Base-by-base conservation (phyloP, 37 sponge, comb jelly and placozoan genomes). In the Cladorhizidae sp. region DNA sequence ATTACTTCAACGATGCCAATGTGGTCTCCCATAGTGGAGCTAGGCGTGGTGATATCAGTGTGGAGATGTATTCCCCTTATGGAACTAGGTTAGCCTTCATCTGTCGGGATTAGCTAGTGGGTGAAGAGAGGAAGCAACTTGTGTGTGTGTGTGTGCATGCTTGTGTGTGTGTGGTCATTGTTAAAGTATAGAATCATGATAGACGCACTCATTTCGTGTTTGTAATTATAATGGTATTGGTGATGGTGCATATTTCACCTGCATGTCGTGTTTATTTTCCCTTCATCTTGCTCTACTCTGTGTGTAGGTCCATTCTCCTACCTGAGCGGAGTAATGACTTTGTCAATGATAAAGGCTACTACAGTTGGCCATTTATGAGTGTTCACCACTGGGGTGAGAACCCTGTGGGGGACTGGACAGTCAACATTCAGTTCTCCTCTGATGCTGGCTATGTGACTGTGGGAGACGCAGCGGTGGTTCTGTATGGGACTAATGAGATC, bases 351-450 rank as follows among this genome's bases (percentile, higher is more conserved):
- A 71, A 87, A 36, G 90, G 80, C 35, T 89, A 88, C 72, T 21
- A 68, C 23, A 43, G 58, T 39, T 95, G 96, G 96, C 96, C 96
- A 1, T 92, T 95, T 72, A 91, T 92, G 96, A 80, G 86, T 37
- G 87, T 89, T 21, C 89, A 89, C 62, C 77, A 76, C 43, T 95
- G 96, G 96, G 96, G 93, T 29, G 96, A 95, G 35, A 35, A 67
- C 49, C 90, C 96, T 0, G 50, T 17, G 0, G 92, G 96, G 1
- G 15, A 35, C 37, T 95, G 96, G 96, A 77, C 79, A 0, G 26
- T 95, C 33, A 73, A 58, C 9, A 67, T 91, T 9, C 9, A n/a
- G 1, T 86, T 75, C 64, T 67, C 37, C 5, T 86, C 90, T 28
- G 61, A 75, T 15, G 72, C 38, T 9, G 73, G 63, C 22, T 25